A percentile compares a stretch with the other conserved stretches of the same genome.
Evolutionary conservation across 1,140 invertebrate species (phyloP).

Genomic region (Notospermus geniculatus): DNA sequence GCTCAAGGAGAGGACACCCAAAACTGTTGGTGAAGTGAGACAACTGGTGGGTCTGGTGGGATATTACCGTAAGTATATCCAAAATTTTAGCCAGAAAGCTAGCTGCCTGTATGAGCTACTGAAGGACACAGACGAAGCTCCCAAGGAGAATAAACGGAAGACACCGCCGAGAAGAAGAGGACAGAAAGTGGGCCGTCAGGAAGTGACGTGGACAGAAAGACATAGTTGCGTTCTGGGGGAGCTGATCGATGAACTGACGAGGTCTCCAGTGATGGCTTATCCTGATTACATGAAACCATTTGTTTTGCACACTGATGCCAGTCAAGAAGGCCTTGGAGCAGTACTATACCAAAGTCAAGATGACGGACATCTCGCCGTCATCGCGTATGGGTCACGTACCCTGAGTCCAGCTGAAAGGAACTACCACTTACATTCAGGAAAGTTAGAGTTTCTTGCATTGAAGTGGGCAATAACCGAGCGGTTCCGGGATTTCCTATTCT

Average conservation of each 20-base stretch:
- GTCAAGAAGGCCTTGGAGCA: constrained; percentile 51
- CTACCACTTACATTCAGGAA: too few relatives aligned
- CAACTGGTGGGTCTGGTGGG: constrained; percentile 56
- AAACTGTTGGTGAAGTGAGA: constrained; percentile 47
- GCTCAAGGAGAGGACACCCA: constrained; percentile 34
- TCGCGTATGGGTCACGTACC: constrained; percentile 30
- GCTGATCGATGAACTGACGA: constrained; percentile 36
- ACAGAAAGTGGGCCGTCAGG: constrained; percentile 9
- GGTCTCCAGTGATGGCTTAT: constrained; percentile 35
- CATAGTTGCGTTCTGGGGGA: constrained; percentile 14
- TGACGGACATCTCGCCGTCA: constrained; percentile 14
- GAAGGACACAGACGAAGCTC: too few relatives aligned
- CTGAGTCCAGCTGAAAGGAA: constrained; percentile 21
- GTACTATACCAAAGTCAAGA: constrained; percentile 48
- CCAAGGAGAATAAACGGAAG: too few relatives aligned
- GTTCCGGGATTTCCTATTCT: too few relatives aligned
- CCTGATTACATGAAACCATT: constrained; percentile 47
- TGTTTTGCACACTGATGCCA: constrained; percentile 54
- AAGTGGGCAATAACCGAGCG: too few relatives aligned
- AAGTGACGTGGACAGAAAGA: constrained; percentile 12
- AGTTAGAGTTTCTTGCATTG: too few relatives aligned
- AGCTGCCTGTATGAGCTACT: too few relatives aligned
- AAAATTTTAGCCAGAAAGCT: too few relatives aligned
- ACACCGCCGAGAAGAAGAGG: too few relatives aligned
- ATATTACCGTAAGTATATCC: too few relatives aligned